Conservation (phyloP, 2,888 invertebrate species). For the Dexiosoma caninum region DNA sequence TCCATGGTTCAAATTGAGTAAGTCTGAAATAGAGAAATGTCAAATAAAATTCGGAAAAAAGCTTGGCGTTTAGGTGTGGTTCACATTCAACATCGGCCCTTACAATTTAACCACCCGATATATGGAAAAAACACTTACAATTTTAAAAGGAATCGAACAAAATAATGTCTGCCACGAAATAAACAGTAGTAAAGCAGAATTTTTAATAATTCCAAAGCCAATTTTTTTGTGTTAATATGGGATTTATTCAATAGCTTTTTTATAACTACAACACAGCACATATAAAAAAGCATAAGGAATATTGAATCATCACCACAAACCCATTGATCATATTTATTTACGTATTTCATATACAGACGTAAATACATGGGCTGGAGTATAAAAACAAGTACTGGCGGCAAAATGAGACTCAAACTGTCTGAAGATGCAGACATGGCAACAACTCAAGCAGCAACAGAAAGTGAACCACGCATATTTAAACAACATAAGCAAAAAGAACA, state of each 20-base stretch:
- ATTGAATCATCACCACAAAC: conserved; percentile 47
- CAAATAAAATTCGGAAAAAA: too few species aligned
- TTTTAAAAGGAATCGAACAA: neutral
- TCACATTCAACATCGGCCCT: too few species aligned
- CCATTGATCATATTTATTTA: conserved; percentile 30
- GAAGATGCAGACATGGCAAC: conserved; percentile 23
- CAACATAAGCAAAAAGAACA: conserved; percentile 22
- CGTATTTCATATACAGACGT: neutral
- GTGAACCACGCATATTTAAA: conserved; percentile 38
- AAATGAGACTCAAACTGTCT: conserved; percentile 43
- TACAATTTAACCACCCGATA: too few species aligned
- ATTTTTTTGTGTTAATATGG: too few species aligned
- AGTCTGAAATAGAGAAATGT: too few species aligned
- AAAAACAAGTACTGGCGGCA: conserved; percentile 38
- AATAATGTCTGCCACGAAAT: neutral
- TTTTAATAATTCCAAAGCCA: neutral
- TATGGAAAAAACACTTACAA: neutral
- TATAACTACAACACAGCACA: neutral
- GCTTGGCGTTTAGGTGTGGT: too few species aligned
- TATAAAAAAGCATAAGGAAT: neutral
- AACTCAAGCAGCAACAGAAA: neutral
- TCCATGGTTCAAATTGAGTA: too few species aligned
- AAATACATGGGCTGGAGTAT: neutral
- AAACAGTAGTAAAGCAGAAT: neutral
- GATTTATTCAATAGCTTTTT: neutral